phyloP scores from a whole-genome alignment of 23 tunicate species.

The Corella eumyota region DNA sequence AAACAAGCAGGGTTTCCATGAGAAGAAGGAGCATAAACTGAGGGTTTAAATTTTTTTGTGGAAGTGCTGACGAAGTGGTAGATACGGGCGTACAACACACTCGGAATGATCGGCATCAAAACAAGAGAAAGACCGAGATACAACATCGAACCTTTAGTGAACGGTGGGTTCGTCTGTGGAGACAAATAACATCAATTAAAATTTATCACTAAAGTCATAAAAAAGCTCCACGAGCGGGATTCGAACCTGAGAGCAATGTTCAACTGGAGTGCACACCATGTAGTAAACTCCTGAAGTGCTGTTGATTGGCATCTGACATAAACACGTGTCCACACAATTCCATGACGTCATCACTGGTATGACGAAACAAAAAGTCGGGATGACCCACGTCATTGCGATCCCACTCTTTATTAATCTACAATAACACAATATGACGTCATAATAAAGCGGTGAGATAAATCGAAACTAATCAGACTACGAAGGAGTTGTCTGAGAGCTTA shows the following conservation, averaged over 20 bases:
- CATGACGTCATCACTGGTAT: slow-evolving; percentile 57
- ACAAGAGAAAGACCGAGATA: slow-evolving; percentile 53
- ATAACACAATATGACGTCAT: no score
- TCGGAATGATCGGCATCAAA: slow-evolving; percentile 56
- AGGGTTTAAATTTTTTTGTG: slow-evolving; percentile 40
- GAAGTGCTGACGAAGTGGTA: slow-evolving; percentile 36
- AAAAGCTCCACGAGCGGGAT: no score
- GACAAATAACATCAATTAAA: no score
- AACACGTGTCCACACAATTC: slow-evolving; percentile 58
- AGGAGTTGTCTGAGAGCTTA: no score
- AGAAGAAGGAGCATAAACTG: slow-evolving; percentile 11
- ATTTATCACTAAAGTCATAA: no score
- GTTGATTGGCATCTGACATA: slow-evolving; percentile 28
- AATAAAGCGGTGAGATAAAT: no score
- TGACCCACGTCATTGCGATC: slow-evolving; percentile 68
- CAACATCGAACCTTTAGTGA: slow-evolving; percentile 65
- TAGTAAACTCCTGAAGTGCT: slow-evolving; percentile 42
- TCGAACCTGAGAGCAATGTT: slow-evolving; percentile 50
- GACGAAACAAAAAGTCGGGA: slow-evolving; percentile 58
- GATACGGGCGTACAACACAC: slow-evolving; percentile 48
- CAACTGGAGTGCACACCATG: slow-evolving; percentile 64
- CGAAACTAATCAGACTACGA: no score
- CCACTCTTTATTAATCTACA: slow-evolving; percentile 49
- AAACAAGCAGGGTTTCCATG: no score
- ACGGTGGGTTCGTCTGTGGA: slow-evolving; percentile 72